A percentile compares a stretch with the other conserved stretches of the same genome.
Evolutionary conservation across 1,140 invertebrate species (phyloP).

Genomic region (Gryon sp.): DNA sequence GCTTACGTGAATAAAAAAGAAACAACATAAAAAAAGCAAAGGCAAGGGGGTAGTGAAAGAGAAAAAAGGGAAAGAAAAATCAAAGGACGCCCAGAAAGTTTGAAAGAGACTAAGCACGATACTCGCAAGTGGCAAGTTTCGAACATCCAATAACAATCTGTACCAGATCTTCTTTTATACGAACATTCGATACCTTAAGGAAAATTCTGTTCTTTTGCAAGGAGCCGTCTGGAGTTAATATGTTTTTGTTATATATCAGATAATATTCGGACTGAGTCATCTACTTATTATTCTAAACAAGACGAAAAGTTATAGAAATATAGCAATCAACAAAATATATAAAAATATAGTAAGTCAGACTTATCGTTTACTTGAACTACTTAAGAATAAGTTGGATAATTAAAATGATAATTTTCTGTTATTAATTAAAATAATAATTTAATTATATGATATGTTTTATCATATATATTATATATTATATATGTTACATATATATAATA

Average conservation of each 20-base stretch:
- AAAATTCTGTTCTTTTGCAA: conserved; percentile 25
- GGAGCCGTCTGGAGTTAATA: conserved; percentile 23
- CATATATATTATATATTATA: too few relatives aligned
- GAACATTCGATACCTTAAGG: conserved; percentile 46
- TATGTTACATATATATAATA: too few relatives aligned
- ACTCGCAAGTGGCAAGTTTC: conserved; percentile 71
- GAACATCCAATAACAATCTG: conserved; percentile 73
- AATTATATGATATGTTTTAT: too few relatives aligned
- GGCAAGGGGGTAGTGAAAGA: not conserved
- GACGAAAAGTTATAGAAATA: too few relatives aligned
- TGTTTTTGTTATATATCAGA: conserved; percentile 14
- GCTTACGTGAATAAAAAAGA: conserved; percentile 57
- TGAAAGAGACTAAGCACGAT: conserved; percentile 66
- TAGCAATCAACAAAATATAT: too few relatives aligned
- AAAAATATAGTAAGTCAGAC: too few relatives aligned
- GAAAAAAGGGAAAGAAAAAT: conserved; percentile 53
- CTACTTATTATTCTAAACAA: too few relatives aligned
- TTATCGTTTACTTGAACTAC: too few relatives aligned
- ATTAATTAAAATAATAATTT: too few relatives aligned
- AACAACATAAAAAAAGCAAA: conserved; percentile 36
- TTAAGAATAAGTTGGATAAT: too few relatives aligned
- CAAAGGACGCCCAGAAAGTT: conserved; percentile 64
- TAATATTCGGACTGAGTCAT: too few relatives aligned
- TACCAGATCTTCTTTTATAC: conserved; percentile 50
- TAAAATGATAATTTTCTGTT: too few relatives aligned